Conservation (phyloP, 2,888 invertebrate genomes). For the Megamerina dolium region DNA sequence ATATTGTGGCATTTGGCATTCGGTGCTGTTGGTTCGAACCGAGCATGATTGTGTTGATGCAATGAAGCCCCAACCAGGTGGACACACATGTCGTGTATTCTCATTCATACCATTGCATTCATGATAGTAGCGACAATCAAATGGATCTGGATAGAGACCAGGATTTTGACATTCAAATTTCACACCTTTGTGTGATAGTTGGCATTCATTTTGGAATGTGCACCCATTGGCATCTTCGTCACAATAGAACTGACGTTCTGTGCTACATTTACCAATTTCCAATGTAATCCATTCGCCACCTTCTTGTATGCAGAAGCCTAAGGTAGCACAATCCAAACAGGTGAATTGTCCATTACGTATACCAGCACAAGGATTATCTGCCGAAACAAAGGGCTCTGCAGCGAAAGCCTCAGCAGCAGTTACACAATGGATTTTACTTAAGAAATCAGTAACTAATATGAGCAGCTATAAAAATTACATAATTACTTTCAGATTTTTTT, state of each 20-base stretch:
- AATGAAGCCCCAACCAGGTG: conserved; percentile 32
- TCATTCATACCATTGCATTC: conserved; percentile 30
- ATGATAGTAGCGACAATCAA: conserved; percentile 41
- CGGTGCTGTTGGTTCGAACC: conserved; percentile 21
- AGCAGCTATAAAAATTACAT: too few relatives aligned
- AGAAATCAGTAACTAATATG: too few relatives aligned
- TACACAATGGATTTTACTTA: too few relatives aligned
- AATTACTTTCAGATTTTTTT: too few relatives aligned
- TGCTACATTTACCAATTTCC: conserved; percentile 24
- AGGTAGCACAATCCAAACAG: conserved; percentile 30
- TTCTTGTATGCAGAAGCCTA: conserved; percentile 29
- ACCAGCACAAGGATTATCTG: conserved; percentile 31
- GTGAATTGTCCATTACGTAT: conserved; percentile 30
- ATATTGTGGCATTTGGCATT: conserved; percentile 31
- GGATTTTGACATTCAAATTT: conserved; percentile 33
- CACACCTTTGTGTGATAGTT: too few relatives aligned
- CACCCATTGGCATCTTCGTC: conserved; percentile 24
- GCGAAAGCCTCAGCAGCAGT: neutral
- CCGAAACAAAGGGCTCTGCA: conserved; percentile 18
- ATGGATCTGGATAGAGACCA: conserved; percentile 41
- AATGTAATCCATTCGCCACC: conserved; percentile 27
- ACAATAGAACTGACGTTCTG: conserved; percentile 30
- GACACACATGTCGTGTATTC: conserved; percentile 27
- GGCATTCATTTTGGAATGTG: conserved; percentile 10
- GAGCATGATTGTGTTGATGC: conserved; percentile 28